These are phyloP conservation scores for Macrophya alboannulata DNA, from an alignment of 2,888 invertebrate species.

Conservation along the genomic window DNA sequence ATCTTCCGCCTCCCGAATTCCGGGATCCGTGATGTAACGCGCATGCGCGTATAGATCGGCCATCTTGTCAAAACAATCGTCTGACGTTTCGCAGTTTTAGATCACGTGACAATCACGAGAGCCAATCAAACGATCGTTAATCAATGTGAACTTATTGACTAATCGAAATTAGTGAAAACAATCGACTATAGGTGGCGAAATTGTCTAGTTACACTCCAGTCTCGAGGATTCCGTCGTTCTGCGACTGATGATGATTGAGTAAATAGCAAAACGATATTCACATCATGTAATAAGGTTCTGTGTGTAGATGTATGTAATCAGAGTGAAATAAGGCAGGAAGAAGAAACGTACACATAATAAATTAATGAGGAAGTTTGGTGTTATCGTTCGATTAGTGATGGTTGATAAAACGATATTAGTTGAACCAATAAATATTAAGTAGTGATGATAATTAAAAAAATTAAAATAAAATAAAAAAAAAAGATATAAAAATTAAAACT, in stretches of 20 bases:
- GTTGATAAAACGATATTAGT: background rate
- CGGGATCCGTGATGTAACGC: background rate
- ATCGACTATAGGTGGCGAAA: constrained; percentile 1
- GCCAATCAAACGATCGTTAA: background rate
- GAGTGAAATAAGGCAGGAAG: background rate
- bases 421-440: background rate
- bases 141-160: background rate
- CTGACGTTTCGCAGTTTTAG: background rate
- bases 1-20: background rate
- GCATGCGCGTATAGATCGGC: background rate
- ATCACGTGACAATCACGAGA: background rate
- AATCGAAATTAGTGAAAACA: background rate
- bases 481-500: too few relatives aligned
- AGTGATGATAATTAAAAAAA: background rate
- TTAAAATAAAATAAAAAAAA: background rate
- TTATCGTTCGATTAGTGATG: background rate
- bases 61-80: background rate
- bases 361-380: background rate
- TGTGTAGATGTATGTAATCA: background rate
- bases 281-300: background rate
- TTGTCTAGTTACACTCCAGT: background rate
- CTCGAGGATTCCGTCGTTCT: background rate
- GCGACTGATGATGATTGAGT: constrained; percentile 6
- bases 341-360: background rate
- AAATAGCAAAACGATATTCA: constrained; percentile 16